Evolutionary conservation across 2,888 invertebrate genomes (phyloP).

Genomic region (Syrphus vitripennis): DNA sequence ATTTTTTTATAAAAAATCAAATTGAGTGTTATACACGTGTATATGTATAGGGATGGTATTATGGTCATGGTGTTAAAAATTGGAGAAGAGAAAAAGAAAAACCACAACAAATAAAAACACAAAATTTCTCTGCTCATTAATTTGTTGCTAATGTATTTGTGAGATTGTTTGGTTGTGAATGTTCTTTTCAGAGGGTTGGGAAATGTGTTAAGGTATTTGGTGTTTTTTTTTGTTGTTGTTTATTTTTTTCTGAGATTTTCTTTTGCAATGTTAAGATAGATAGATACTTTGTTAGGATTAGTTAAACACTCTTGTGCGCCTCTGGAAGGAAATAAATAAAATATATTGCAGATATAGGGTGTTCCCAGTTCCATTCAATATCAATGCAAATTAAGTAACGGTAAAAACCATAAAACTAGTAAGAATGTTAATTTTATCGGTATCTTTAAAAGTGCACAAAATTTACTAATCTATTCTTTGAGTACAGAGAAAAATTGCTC

Average conservation of each 20-base stretch:
- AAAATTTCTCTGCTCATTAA: conserved; percentile 20
- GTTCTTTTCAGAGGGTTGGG: conserved; percentile 28
- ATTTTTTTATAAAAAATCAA: background rate
- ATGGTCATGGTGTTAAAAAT: conserved; percentile 33
- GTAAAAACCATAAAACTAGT: too few species aligned
- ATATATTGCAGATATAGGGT: background rate
- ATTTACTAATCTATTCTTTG: too few species aligned
- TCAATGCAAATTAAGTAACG: background rate
- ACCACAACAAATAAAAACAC: conserved; percentile 6
- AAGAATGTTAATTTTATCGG: too few species aligned
- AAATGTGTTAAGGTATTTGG: conserved; percentile 45
- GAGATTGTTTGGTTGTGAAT: background rate
- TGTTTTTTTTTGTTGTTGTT: background rate
- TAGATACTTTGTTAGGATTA: conserved; percentile 65
- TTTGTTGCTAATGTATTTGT: background rate
- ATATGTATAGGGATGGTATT: conserved; percentile 24
- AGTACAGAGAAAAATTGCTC: too few species aligned
- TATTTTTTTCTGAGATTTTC: conserved; percentile 27
- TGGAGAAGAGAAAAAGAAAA: conserved; percentile 46
- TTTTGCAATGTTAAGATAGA: conserved; percentile 50
- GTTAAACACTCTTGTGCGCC: conserved; percentile 47
- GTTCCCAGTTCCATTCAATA: too few species aligned
- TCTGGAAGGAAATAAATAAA: conserved; percentile 67
- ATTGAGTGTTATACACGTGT: conserved; percentile 67
- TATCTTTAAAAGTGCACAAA: too few species aligned